phyloP scores from a whole-genome alignment of 2,113 vertebrate genomes.

The Forbesichthys papilliferus region DNA sequence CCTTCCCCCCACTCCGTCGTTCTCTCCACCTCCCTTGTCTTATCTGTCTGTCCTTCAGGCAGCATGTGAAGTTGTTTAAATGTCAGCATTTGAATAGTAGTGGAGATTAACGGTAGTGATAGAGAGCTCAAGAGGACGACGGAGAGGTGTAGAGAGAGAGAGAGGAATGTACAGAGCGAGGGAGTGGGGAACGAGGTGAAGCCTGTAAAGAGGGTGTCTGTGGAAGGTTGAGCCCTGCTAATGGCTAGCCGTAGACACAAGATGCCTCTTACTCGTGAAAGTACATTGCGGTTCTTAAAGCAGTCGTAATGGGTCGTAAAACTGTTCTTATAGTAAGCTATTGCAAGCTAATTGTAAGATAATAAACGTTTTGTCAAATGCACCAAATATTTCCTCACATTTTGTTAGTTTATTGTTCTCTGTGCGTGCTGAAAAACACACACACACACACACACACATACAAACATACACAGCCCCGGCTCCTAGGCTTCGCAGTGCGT shows the following conservation, averaged over 20 bases:
- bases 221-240: constrained; percentile 35
- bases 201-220: constrained; percentile 59
- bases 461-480: no score
- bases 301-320: background rate
- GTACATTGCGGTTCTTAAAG: background rate
- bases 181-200: constrained; percentile 38
- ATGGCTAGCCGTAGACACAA: constrained; percentile 24
- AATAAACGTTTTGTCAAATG: no score
- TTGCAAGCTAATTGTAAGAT: no score
- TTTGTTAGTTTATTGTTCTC: no score
- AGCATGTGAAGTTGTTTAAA: constrained; percentile 65
- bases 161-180: constrained; percentile 12
- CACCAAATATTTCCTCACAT: no score
- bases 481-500: no score
- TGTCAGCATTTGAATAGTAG: constrained; percentile 74
- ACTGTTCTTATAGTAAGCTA: no score
- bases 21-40: constrained; percentile 18
- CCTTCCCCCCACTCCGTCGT: no score
- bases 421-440: no score
- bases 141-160: constrained; percentile 3
- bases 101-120: constrained; percentile 62
- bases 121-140: constrained; percentile 26
- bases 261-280: background rate
- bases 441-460: no score
- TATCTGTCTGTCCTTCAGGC: constrained; percentile 52